Evolutionary conservation across 2,888 invertebrate genomes (phyloP).

Genomic region (Drosophila pegasa): DNA sequence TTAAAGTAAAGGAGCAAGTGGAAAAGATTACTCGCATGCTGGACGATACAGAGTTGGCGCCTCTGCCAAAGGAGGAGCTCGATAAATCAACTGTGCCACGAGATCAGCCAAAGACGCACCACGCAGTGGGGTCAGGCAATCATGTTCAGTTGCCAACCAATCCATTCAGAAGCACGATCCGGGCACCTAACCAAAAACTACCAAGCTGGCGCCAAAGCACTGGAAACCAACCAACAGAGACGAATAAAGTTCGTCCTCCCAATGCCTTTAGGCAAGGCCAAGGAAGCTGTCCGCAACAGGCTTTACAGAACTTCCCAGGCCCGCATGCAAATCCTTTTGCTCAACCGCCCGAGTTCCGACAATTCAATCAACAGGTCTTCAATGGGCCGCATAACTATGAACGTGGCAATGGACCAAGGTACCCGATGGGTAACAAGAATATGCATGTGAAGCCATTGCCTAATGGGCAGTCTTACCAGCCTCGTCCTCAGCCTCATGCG

Average conservation of each 20-base stretch:
- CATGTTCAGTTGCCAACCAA: not conserved
- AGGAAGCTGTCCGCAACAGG: not conserved
- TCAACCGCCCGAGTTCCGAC: not conserved
- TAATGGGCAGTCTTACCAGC: not conserved
- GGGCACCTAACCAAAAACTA: not conserved
- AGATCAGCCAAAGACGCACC: not conserved
- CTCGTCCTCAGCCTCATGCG: not conserved
- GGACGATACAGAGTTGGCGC: constrained; percentile 16
- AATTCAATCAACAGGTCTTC: not conserved
- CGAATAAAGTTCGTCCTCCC: not conserved
- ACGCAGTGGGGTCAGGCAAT: not conserved
- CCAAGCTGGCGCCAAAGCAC: not conserved
- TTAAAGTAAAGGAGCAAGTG: constrained; percentile 11
- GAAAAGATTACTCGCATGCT: constrained; percentile 24
- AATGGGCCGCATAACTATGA: not conserved
- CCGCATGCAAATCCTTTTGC: not conserved
- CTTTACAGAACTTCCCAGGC: not conserved
- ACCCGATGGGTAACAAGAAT: not conserved
- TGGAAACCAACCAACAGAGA: not conserved
- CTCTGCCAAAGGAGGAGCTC: not conserved
- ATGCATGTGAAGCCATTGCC: not conserved
- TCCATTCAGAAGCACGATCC: not conserved
- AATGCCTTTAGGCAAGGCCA: not conserved
- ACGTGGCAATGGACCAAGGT: not conserved
- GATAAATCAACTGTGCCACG: not conserved